phyloP scores from a whole-genome alignment of 2,888 invertebrate species.

The Balanococcus diminutus region DNA sequence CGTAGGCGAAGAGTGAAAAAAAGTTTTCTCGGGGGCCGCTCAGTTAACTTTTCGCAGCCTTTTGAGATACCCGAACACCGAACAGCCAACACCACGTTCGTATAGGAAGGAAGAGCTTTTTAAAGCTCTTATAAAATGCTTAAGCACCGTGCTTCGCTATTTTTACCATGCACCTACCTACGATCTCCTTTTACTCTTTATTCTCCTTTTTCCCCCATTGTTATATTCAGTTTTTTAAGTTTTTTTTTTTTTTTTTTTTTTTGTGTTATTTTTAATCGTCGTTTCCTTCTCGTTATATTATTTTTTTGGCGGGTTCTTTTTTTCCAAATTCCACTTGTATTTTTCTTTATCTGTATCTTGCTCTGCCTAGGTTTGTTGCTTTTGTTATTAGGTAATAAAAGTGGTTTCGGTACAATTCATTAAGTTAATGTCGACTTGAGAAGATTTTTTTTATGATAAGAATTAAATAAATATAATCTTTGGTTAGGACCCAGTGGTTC shows the following conservation, averaged over 20 bases:
- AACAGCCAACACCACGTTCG: slow-evolving; percentile 12
- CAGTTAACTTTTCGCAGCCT: not conserved
- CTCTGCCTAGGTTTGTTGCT: not conserved
- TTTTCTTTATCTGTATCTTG: slow-evolving; percentile 13
- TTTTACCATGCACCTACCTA: not conserved
- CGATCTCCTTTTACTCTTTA: not conserved
- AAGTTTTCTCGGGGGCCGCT: not conserved
- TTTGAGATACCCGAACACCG: no score
- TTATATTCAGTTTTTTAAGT: slow-evolving; percentile 1
- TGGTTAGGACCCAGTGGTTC: no score
- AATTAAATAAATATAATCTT: not conserved
- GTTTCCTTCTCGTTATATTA: not conserved
- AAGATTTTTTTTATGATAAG: slow-evolving; percentile 11
- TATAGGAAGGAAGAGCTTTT: slow-evolving; percentile 23
- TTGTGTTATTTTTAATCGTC: slow-evolving; percentile 21
- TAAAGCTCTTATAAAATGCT: slow-evolving; percentile 27
- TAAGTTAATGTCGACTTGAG: slow-evolving; percentile 28
- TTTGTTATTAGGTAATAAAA: slow-evolving; percentile 37
- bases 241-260: no score
- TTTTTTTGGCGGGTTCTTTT: not conserved
- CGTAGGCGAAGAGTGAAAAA: not conserved
- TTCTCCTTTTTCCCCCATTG: not conserved
- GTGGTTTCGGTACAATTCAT: slow-evolving; percentile 24
- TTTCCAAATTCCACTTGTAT: not conserved
- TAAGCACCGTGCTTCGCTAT: slow-evolving; percentile 27